A percentile compares a stretch with the other conserved stretches of the same genome.
These are phyloP conservation scores for Axinella damicornis DNA, from an alignment of 37 sponge, comb jelly and placozoan species.

Conservation along the genomic window DNA sequence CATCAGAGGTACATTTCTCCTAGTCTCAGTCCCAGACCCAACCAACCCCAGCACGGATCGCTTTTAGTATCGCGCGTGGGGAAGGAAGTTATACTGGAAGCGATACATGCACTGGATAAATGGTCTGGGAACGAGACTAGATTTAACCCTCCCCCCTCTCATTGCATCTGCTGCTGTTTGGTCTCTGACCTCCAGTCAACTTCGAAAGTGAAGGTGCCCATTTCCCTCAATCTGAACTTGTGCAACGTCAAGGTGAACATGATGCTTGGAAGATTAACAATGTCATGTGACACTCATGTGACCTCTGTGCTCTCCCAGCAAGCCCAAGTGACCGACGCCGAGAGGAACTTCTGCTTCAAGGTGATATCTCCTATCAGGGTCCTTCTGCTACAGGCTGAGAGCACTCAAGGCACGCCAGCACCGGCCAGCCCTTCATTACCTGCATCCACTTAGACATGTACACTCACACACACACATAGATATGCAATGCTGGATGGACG, in stretches of 20 bases:
- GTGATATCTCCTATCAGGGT: constrained; percentile 75
- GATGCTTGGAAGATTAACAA: too few species aligned
- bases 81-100: too few species aligned
- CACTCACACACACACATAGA: constrained; percentile 1
- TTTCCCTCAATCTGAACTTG: constrained; percentile 70
- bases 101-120: constrained; percentile 1
- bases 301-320: constrained; percentile 18
- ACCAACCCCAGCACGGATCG: too few species aligned
- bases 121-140: too few species aligned
- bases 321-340: constrained; percentile 59
- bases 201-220: constrained; percentile 60
- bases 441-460: background rate
- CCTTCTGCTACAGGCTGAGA: constrained; percentile 87
- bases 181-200: constrained; percentile 33
- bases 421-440: background rate
- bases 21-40: too few species aligned
- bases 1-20: constrained; percentile 60
- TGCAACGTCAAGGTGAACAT: constrained; percentile 82
- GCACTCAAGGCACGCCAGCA: constrained; percentile 52
- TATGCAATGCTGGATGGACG: constrained; percentile 64
- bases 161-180: background rate
- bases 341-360: constrained; percentile 88
- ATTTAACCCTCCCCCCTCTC: background rate
- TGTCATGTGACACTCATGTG: background rate
- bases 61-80: too few species aligned